Conservation (phyloP, 2,113 vertebrate genomes). For the Calidris pugnax region DNA sequence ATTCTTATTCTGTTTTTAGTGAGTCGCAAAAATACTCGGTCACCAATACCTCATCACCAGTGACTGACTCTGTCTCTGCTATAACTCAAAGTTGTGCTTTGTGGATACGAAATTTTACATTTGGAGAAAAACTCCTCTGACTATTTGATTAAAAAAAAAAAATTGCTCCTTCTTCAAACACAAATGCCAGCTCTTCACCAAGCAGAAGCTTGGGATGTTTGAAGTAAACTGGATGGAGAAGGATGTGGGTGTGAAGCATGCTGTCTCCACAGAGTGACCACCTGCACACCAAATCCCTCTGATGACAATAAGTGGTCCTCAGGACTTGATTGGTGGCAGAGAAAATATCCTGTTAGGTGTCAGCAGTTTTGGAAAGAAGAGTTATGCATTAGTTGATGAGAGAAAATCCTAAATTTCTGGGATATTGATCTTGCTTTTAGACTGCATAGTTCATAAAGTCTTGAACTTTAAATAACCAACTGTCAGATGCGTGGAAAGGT, state of each 20-base stretch:
- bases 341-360: neutral
- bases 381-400: fast-evolving
- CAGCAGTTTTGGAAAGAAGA: neutral
- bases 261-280: fast-evolving
- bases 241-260: fast-evolving
- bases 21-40: neutral
- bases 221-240: neutral
- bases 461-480: neutral
- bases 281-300: too few relatives aligned
- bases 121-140: neutral
- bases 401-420: neutral
- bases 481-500: fast-evolving
- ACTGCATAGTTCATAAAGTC: fast-evolving
- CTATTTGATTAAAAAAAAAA: neutral
- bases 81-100: neutral
- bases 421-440: neutral
- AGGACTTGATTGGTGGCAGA: fast-evolving
- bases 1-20: neutral
- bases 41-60: fast-evolving
- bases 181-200: neutral
- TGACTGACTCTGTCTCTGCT: neutral
- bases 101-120: neutral
- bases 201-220: neutral
- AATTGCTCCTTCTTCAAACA: neutral
- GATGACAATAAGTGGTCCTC: neutral